Percentiles rank a stretch among this genome's conserved stretches.
These are phyloP conservation scores for Sporophila hypoxantha DNA, from an alignment of 2,113 vertebrate genomes.

Conservation along the genomic window DNA sequence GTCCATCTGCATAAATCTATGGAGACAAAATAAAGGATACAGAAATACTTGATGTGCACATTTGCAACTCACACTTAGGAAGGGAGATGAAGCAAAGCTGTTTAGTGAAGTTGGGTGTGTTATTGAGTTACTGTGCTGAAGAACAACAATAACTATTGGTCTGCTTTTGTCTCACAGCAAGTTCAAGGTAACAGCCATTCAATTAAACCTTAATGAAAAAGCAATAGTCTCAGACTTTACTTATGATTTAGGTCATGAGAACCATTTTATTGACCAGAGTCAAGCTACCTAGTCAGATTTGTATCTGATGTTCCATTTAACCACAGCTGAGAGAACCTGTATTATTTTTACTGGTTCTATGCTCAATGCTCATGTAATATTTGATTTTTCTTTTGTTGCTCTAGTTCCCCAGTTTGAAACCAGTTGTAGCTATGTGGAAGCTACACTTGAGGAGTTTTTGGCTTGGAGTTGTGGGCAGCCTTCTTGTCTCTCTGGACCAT, in stretches of 20 bases:
- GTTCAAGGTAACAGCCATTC: background rate
- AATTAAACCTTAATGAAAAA: conserved; percentile 20
- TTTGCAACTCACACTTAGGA: background rate
- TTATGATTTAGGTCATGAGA: background rate
- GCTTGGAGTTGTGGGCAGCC: conserved; percentile 70
- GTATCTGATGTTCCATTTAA: background rate
- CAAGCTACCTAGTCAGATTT: background rate
- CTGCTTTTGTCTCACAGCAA: background rate
- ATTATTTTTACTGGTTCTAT: conserved; percentile 1
- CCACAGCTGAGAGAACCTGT: background rate
- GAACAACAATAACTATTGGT: background rate
- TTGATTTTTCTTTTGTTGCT: conserved; percentile 53
- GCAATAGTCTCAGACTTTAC: background rate
- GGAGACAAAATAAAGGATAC: background rate
- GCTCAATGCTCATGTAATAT: background rate
- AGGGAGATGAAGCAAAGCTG: background rate
- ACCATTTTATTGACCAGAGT: background rate
- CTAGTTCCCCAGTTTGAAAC: conserved; percentile 90
- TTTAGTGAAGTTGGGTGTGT: background rate
- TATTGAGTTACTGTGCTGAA: background rate
- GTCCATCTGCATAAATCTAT: background rate
- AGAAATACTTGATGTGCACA: background rate
- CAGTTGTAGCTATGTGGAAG: conserved; percentile 79
- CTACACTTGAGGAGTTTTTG: conserved; percentile 82
- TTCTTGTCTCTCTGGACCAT: conserved; percentile 66